Evolutionary conservation across 1,140 invertebrate species (phyloP), one percentile per base, ranked within the genome.

Genomic region (Camponotus vicinus): DNA sequence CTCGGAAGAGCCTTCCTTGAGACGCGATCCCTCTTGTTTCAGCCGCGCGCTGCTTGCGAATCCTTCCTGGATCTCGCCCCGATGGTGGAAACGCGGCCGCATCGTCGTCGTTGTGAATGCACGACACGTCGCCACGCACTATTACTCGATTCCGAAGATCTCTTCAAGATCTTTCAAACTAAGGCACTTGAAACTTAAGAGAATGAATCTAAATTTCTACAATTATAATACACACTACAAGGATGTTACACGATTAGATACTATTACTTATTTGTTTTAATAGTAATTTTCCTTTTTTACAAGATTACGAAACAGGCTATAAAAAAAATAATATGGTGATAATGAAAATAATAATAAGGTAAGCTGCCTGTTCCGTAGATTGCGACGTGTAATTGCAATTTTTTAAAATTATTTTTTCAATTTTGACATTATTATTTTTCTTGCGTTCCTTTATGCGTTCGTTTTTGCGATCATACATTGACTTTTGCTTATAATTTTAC

Each of bases 11-110:
- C 82, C 34, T 45, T 85, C 73, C 80, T 45, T 63, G 82, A 32
- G 71, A 85, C 73, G 73, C 70, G 69, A 87, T 89, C 73, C 79
- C 49, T 88, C 80, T 86, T 88, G 85, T 85, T 73, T 87, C 83
- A 27, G 45, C 42, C 77, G 55, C 52, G 57, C 55, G 37, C 27
- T 34, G 18, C 73, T 63, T 13, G 42, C 77, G 45, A 42, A n/a
- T 75, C 52, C 40, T 87, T 78, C 69, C 57, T 57, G 77, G 45
- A 66, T 63, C 67, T 55, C 69, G 55, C 67, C 59, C 32, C 82
- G 73, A 42, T 78, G 69, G 75, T 83, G 79, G 55, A 73, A 83
- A 80, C 64, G 49, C 77, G 49, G 15, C 77, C 34, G 52, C 79
- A 27, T 45, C 42, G 45, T 2, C 42, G 49, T 32, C 7, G 55